Base-by-base conservation (phyloP, 1,140 invertebrate species). In the Aphelinus atriplicis region DNA sequence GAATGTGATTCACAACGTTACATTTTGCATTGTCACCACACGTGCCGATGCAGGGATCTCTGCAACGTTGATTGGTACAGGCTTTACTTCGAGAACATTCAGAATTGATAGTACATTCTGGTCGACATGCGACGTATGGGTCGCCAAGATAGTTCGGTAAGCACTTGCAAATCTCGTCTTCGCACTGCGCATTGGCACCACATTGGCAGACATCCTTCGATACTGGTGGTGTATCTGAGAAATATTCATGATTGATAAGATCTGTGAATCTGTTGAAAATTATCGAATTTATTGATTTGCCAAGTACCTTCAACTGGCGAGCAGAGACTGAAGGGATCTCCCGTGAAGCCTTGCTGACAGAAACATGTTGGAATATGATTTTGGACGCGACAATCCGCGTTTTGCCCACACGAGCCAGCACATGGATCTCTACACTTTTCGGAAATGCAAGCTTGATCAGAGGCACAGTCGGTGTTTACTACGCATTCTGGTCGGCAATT, bases 31-130 rank as follows among this genome's bases (percentile, higher is more conserved):
- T 91, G 76, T 89, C 84, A 9, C 93, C 94, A 82, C 95, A 95
- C 1, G 93, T 93, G 61, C 92, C 93, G n/a, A 90, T 88, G 80
- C 94, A 95, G 42, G 93, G 93, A 89, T 95, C 91, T 1, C 91
- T 87, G 81, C 94, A 95, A 83, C 92, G 92, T 77, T 92, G 92
- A 78, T 92, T 91, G 68, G 91, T 90, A 80, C 95, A 96, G 2
- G 94, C 91, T 84, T 91, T 94, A 61, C 91, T 89, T 60, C 91
- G 89, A 2, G 93, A 88, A 84, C 95, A 96, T 74, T 96, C 95
- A 1, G 93, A 92, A 83, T 95, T 96, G 80, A 94, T 90, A 0
- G 94, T 92, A 84, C 95, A 96, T 85, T 96, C 94, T 10, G 95
- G 95, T 77, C 94, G 87, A 84, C 95, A 96, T 42, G 85, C 87